A percentile compares a stretch with the other conserved stretches of the same genome.
Conservation (phyloP, 2,888 invertebrate species). For the Drosophila nigritarsus region DNA sequence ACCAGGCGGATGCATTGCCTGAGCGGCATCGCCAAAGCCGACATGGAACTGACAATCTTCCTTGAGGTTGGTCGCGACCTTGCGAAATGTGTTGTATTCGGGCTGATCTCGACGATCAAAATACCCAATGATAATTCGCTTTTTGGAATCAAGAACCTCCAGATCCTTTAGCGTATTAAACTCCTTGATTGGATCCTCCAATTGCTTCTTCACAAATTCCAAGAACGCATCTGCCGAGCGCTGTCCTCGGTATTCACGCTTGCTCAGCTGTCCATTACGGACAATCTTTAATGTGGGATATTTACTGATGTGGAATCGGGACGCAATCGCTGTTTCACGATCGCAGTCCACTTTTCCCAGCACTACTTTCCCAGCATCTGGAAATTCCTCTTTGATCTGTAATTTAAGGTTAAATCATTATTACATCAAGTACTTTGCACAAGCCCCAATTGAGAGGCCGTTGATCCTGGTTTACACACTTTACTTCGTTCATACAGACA, state of each 20-base stretch:
- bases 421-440: background rate
- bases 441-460: background rate
- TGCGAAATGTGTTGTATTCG: constrained; percentile 92
- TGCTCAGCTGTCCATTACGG: constrained; percentile 94
- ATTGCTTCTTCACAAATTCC: constrained; percentile 94
- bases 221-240: constrained; percentile 96
- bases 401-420: constrained; percentile 13
- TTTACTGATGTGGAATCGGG: constrained; percentile 97
- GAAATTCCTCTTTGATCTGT: constrained; percentile 88
- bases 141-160: constrained; percentile 90
- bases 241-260: constrained; percentile 95
- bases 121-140: constrained; percentile 95
- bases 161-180: constrained; percentile 91
- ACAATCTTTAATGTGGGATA: constrained; percentile 99
- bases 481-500: background rate
- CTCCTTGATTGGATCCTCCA: constrained; percentile 93
- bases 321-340: constrained; percentile 93
- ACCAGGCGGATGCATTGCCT: constrained; percentile 94
- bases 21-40: constrained; percentile 93
- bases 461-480: constrained; percentile 14
- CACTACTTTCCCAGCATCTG: constrained; percentile 93
- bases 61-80: constrained; percentile 94
- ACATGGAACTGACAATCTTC: constrained; percentile 98
- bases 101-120: constrained; percentile 92
- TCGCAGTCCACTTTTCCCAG: constrained; percentile 99